Evolutionary conservation across 2,888 invertebrate species (phyloP), one percentile per base, ranked within the genome.

Genomic region (Parnassius smintheus): DNA sequence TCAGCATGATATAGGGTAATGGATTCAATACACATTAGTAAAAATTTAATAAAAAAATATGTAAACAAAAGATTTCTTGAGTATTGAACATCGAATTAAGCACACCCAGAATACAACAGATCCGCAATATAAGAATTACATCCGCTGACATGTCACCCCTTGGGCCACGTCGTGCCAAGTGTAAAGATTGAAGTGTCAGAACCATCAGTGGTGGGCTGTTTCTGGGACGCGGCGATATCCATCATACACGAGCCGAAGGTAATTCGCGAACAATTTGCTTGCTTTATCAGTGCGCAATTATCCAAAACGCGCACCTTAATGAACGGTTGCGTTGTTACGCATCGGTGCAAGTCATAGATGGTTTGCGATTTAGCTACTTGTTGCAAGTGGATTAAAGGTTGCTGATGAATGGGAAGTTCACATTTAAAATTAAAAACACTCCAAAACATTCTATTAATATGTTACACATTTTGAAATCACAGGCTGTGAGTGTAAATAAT

Each of bases 271-370:
- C 87, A 88, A 90, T 89, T 89, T 87, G 88, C 88, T 87, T 83
- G 85, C 82, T 85, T 88, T 90, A 91, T 90, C 90, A 87, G 85
- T 84, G 82, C 86, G 82, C 87, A 90, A 90, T 91, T 91, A 90
- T 88, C 81, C 88, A 84, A 86, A 85, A 86, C 82, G 80, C 81
- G 83, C 75, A 77, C 78, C 75, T 82, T 90, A 88, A 91, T 89
- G 86, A 86, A 86, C 82, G 86, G 88, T 85, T 88, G 82, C 77
- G 75, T 59, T 64, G 77, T 72, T 73, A 71, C 75, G 72, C 61
- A 44, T 11, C 55, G 35, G 41, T 11, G 41, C 22, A 45, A 54
- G 54, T 58, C 45, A 11, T 13, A 46, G 41, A 49, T 54, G 12
- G 8, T 2, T 9, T 35, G 62, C 56, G 56, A 35, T 35, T 35